Percentiles rank a stretch among this genome's conserved stretches.
phyloP scores from a whole-genome alignment of 2,888 invertebrate species.

The Tromatobia lineatoria region DNA sequence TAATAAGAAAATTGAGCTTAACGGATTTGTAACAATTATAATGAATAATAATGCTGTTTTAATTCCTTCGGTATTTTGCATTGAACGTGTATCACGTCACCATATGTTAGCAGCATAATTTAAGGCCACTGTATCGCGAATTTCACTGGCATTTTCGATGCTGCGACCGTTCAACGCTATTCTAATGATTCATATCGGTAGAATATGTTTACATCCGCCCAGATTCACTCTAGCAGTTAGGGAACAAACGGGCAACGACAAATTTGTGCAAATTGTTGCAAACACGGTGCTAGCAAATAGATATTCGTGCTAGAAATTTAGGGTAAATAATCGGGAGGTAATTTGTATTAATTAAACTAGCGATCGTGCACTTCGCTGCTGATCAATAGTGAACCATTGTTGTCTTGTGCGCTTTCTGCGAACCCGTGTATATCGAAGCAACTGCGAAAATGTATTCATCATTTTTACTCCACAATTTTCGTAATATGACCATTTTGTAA shows the following conservation, averaged over 20 bases:
- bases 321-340: too few relatives aligned
- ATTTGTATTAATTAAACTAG: too few relatives aligned
- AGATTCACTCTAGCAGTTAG: slow-evolving; percentile 12
- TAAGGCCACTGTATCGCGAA: slow-evolving; percentile 22
- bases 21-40: neutral
- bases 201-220: neutral
- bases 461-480: too few relatives aligned
- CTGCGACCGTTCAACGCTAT: slow-evolving; percentile 5
- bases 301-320: neutral
- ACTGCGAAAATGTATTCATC: too few relatives aligned
- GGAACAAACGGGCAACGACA: neutral
- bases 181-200: neutral
- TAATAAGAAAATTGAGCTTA: neutral
- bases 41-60: neutral
- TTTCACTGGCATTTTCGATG: slow-evolving; percentile 7
- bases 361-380: too few relatives aligned
- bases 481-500: too few relatives aligned
- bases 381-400: too few relatives aligned
- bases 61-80: neutral
- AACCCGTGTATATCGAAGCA: too few relatives aligned
- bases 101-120: too few relatives aligned
- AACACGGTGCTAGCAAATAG: neutral
- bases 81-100: neutral
- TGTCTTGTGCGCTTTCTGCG: too few relatives aligned
- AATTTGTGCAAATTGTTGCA: neutral